These are phyloP conservation scores for Zhengitettix transpicula DNA, from an alignment of 2,888 invertebrate genomes.

Conservation along the genomic window DNA sequence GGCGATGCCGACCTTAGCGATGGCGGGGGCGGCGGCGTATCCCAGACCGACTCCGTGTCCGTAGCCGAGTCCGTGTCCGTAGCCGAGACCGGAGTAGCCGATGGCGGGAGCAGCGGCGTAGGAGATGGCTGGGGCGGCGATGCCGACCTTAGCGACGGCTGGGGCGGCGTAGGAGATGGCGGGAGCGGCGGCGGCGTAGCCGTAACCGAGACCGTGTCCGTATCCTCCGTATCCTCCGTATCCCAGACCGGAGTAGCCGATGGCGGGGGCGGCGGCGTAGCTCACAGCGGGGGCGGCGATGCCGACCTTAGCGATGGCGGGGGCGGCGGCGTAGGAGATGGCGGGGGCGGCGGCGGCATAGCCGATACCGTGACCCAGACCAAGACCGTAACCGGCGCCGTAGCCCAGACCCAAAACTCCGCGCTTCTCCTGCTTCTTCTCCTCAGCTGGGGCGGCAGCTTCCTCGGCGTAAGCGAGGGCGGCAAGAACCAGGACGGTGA, in stretches of 20 bases:
- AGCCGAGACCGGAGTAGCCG: background rate
- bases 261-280: background rate
- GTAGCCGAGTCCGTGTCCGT: background rate
- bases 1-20: background rate
- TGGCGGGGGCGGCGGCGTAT: background rate
- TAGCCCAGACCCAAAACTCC: background rate
- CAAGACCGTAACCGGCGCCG: background rate
- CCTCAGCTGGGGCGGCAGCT: too few relatives aligned
- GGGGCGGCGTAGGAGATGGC: background rate
- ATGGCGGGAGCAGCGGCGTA: background rate
- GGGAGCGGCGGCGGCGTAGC: conserved; percentile 1
- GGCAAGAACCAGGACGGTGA: background rate
- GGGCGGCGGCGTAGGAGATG: background rate
- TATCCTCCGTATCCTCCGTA: background rate
- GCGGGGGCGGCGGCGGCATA: background rate
- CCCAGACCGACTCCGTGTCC: background rate
- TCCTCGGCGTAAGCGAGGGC: background rate
- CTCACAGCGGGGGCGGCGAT: too few relatives aligned
- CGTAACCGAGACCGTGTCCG: background rate
- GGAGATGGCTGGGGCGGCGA: too few relatives aligned
- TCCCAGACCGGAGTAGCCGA: background rate
- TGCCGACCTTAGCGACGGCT: background rate
- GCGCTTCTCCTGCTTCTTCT: conserved; percentile 1
- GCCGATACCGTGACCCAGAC: background rate
- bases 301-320: background rate